Evolutionary conservation across 2,113 vertebrate species (phyloP), one percentile per base, ranked within the genome.

Genomic region (Dunckerocampus dactyliophorus): DNA sequence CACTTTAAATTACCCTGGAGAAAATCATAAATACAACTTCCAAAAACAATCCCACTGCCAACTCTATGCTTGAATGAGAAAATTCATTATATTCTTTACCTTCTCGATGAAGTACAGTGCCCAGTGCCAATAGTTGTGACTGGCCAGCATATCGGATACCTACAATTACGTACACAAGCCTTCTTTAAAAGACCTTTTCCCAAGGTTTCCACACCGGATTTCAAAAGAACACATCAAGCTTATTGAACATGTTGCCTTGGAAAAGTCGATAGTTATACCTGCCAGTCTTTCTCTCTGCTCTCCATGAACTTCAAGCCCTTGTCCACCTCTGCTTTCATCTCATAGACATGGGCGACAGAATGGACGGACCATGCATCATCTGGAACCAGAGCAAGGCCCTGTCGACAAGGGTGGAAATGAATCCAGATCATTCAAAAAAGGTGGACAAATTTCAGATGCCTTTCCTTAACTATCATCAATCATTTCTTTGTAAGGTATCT

Each of bases 101-200:
- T 95, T 94, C 79, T 98, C 97, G 37, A 97, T 93, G 60, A 92
- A 89, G 77, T 91, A 94, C 0, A 99, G 85, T 22, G 94, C 93
- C 96, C 97, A 99, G 69, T 98, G 97, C 97, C 97, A 99, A 51
- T 98, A 98, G 80, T 96, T 96, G 58, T 99, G 97, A 65, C 93
- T 91, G 50, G 92, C 93, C 54, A 99, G 90, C 86, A 94, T 88
- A 55, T 96, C 94, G 1, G 87, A 88, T 1, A 62, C 79, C 97
- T 99, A 84, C 0, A 87, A 81, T 67, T 49, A 59, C n/a, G n/a
- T n/a, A n/a, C 69, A 74, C 49, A 68, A 64, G 1, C 62, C 28
- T 64, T 9, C 16, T 55, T 59, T 65, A 5, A 67, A 52, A 59
- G 28, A 42, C 59, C 16, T 34, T 28, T 17, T 19, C 28, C 31